Conservation (phyloP, 2,797 vertebrate genomes). For the Cephalopachus bancanus region DNA sequence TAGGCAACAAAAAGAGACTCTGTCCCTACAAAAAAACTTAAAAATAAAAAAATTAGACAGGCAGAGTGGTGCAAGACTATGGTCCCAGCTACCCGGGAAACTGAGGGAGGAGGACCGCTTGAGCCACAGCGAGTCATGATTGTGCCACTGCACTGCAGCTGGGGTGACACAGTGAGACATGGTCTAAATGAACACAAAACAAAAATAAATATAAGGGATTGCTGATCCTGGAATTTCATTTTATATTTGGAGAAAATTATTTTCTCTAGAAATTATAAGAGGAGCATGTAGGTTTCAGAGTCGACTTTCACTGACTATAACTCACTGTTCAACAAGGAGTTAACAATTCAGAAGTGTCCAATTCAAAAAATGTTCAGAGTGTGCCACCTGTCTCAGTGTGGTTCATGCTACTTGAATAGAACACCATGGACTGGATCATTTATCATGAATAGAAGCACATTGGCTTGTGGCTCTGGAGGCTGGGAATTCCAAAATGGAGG, state of each 20-base stretch:
- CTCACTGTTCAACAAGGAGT: neutral
- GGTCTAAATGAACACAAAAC: no score
- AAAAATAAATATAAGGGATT: neutral
- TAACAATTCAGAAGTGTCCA: neutral
- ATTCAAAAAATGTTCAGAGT: constrained; percentile 23
- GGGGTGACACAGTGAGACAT: no score
- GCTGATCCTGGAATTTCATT: neutral
- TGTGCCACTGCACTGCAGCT: no score
- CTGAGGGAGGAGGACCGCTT: no score
- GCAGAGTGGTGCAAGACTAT: no score
- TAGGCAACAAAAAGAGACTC: no score
- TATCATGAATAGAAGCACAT: neutral
- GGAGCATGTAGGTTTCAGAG: neutral
- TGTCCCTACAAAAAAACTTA: no score
- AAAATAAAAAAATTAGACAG: no score
- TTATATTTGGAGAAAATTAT: constrained; percentile 35
- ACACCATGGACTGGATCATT: neutral
- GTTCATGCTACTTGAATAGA: neutral
- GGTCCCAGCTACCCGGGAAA: no score
- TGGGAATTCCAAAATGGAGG: neutral
- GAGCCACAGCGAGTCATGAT: no score
- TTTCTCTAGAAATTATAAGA: neutral
- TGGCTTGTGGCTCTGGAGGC: neutral
- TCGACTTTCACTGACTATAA: neutral
- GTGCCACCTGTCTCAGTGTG: neutral